These are phyloP conservation scores for Bombyx mori DNA, from an alignment of 1,140 invertebrate genomes.

Conservation along the genomic window DNA sequence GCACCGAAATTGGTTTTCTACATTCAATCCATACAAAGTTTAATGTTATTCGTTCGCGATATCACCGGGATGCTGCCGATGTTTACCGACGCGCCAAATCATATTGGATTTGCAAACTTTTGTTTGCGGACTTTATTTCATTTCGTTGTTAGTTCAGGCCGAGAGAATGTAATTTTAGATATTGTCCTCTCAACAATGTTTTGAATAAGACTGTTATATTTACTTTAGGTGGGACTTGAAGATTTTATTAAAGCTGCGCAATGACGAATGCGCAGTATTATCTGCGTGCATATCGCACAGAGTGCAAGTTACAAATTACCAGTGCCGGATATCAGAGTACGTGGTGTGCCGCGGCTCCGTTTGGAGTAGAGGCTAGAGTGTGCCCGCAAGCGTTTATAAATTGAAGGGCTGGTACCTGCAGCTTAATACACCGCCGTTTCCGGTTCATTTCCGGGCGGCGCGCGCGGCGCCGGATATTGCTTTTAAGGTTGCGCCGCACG, in stretches of 20 bases:
- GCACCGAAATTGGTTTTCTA: conserved; percentile 72
- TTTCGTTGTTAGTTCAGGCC: conserved; percentile 67
- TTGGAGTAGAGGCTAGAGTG: conserved; percentile 37
- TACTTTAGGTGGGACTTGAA: conserved; percentile 13
- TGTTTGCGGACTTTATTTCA: conserved; percentile 71
- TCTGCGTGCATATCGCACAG: conserved; percentile 1
- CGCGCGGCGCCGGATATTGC: conserved; percentile 70
- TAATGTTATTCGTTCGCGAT: conserved; percentile 72
- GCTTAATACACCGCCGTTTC: conserved; percentile 72
- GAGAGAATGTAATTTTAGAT: conserved; percentile 63
- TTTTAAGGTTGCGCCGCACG: conserved; percentile 70
- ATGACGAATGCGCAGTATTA: not conserved
- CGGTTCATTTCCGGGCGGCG: conserved; percentile 71
- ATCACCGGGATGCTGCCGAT: conserved; percentile 69
- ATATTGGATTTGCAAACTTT: conserved; percentile 72
- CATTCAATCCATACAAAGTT: conserved; percentile 72
- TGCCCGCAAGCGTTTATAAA: conserved; percentile 66
- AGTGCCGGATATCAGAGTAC: conserved; percentile 40
- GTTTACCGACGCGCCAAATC: conserved; percentile 71
- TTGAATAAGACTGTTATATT: conserved; percentile 34
- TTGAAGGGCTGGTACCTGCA: conserved; percentile 69
- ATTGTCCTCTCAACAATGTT: conserved; percentile 38
- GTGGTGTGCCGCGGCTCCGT: conserved; percentile 32
- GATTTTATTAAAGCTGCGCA: conserved; percentile 19
- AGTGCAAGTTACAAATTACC: conserved; percentile 56